Evolutionary conservation across 92 coral and sea anemone species (phyloP).

Genomic region (Isaurus tuberculatus): DNA sequence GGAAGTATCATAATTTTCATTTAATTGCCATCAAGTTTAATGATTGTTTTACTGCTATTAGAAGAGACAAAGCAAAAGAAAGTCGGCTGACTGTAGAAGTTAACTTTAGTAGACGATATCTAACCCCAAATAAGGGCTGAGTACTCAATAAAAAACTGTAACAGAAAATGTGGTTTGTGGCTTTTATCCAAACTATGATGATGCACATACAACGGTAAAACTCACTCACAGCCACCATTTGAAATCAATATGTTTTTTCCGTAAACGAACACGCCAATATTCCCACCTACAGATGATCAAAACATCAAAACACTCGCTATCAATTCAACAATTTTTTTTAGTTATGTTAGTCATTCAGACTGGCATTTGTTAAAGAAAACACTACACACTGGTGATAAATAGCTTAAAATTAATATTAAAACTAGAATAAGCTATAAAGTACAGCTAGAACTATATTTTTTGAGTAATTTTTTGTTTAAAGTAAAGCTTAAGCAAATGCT

Average conservation of each 20-base stretch:
- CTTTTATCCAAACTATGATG: conserved; percentile 20
- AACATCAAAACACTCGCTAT: background rate
- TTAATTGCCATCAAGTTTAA: background rate
- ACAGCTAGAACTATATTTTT: background rate
- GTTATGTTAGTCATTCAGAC: background rate
- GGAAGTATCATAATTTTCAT: background rate
- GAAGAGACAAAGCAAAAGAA: background rate
- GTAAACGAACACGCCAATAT: background rate
- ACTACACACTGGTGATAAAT: background rate
- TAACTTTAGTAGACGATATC: background rate
- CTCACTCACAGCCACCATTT: conserved; percentile 12
- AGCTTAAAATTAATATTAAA: background rate
- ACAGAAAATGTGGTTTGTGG: conserved; percentile 36
- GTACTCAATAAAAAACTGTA: conserved; percentile 8
- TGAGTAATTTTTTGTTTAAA: too few relatives aligned
- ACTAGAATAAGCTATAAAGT: background rate
- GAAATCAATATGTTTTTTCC: background rate
- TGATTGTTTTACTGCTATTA: too few relatives aligned
- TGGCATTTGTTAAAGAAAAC: background rate
- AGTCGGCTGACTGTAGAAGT: conserved; percentile 3
- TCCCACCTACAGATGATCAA: background rate
- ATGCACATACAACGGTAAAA: conserved; percentile 35
- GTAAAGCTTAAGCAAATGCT: too few relatives aligned
- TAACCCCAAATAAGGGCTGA: background rate
- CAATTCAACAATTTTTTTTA: background rate